A percentile compares a stretch with the other conserved stretches of the same genome.
These are phyloP conservation scores for Nymphalis polychloros DNA, from an alignment of 2,888 invertebrate species.

Conservation along the genomic window DNA sequence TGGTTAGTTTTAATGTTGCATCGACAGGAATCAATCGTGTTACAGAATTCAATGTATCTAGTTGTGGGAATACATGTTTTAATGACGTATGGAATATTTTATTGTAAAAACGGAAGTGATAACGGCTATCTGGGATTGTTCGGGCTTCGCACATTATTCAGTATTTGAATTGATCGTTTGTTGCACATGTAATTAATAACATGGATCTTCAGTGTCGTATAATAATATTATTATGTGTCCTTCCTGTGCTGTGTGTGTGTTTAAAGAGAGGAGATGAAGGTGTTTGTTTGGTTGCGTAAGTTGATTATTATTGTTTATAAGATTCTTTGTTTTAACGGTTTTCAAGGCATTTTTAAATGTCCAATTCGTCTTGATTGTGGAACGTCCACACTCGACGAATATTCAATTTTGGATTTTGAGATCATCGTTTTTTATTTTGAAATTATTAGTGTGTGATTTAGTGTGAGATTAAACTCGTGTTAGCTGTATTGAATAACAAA, in stretches of 20 bases:
- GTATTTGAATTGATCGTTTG: slow-evolving; percentile 10
- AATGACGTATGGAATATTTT: slow-evolving; percentile 30
- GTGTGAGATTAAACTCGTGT: too few species aligned
- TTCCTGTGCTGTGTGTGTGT: slow-evolving; percentile 11
- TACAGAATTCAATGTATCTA: too few species aligned
- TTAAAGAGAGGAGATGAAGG: slow-evolving; percentile 13
- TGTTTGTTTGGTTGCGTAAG: slow-evolving; percentile 7
- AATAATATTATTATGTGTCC: slow-evolving; percentile 1
- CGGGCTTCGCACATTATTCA: slow-evolving; percentile 15
- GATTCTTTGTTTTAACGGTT: neutral
- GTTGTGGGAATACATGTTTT: slow-evolving; percentile 23
- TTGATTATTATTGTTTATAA: neutral
- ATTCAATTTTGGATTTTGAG: too few species aligned
- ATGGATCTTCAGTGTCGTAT: slow-evolving; percentile 9
- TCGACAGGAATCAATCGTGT: slow-evolving; percentile 34
- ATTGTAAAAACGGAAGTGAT: slow-evolving; percentile 39
- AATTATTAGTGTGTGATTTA: too few species aligned
- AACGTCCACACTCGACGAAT: too few species aligned
- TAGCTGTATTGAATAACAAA: too few species aligned
- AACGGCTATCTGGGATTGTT: slow-evolving; percentile 34
- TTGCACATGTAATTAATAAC: neutral
- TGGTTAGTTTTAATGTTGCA: slow-evolving; percentile 34
- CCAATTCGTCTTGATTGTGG: too few species aligned
- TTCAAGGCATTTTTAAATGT: too few species aligned
- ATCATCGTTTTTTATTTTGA: too few species aligned